Conservation (phyloP, 2,888 invertebrate genomes). For the Metellina segmentata region DNA sequence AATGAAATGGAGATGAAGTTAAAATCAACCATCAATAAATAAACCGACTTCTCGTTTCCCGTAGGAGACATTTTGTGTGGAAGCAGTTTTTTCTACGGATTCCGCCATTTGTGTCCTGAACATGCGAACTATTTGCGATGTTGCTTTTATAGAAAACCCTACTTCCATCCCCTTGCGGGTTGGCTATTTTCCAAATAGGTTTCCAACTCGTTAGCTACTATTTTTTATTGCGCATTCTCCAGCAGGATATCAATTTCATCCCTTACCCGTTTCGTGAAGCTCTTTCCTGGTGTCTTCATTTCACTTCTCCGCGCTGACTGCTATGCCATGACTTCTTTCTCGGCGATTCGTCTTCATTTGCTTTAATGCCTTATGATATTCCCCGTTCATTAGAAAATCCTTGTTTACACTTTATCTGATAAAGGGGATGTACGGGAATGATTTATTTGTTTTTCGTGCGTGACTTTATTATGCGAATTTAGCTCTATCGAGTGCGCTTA, state of each 20-base stretch:
- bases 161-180: conserved; percentile 28
- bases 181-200: conserved; percentile 50
- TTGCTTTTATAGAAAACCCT: not conserved
- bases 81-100: not conserved
- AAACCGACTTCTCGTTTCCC: too few relatives aligned
- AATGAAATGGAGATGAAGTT: too few relatives aligned
- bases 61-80: too few relatives aligned
- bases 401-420: not conserved
- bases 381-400: not conserved
- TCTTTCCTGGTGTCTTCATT: not conserved
- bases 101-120: conserved; percentile 10
- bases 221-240: conserved; percentile 30
- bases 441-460: too few relatives aligned
- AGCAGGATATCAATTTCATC: not conserved
- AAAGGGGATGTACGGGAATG: not conserved
- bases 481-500: too few relatives aligned
- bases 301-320: not conserved
- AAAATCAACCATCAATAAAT: too few relatives aligned
- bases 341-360: not conserved
- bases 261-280: not conserved
- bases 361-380: not conserved
- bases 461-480: too few relatives aligned
- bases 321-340: not conserved
- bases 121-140: conserved; percentile 24
- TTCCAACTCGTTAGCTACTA: conserved; percentile 54